phyloP scores from a whole-genome alignment of 1,140 invertebrate genomes.

The Zaprionus lachaisei region DNA sequence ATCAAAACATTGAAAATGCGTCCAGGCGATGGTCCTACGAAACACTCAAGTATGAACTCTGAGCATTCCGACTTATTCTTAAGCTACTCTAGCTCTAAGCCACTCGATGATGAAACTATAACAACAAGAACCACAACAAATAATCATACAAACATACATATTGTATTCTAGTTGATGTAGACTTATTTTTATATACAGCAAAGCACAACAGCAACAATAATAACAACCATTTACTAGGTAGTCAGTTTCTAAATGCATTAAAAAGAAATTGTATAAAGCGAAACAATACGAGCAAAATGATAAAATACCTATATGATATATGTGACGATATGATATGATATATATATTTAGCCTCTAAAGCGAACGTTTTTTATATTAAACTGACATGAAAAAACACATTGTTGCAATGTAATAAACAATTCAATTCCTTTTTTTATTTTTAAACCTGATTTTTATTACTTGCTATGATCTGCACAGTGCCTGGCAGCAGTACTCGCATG shows the following conservation, averaged over 20 bases:
- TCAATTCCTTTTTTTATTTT: conserved; percentile 71
- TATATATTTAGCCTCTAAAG: conserved; percentile 58
- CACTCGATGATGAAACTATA: not conserved
- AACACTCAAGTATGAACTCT: conserved; percentile 30
- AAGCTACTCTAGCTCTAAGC: conserved; percentile 55
- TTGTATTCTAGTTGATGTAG: conserved; percentile 21
- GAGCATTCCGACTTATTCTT: conserved; percentile 63
- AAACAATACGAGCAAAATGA: conserved; percentile 38
- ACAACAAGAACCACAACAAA: conserved; percentile 11
- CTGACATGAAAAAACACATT: conserved; percentile 30
- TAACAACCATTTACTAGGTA: conserved; percentile 26
- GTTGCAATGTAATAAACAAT: conserved; percentile 65
- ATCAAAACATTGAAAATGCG: conserved; percentile 8
- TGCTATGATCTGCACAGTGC: not conserved
- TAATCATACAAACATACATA: conserved; percentile 8
- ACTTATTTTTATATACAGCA: conserved; percentile 11
- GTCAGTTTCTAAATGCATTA: conserved; percentile 32
- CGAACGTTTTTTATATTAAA: conserved; percentile 55
- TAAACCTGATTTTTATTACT: conserved; percentile 39
- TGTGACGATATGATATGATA: conserved; percentile 52
- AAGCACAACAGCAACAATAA: conserved; percentile 32
- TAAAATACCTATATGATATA: conserved; percentile 47
- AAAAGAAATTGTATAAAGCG: conserved; percentile 32
- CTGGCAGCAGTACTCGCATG: not conserved
- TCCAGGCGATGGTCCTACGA: conserved; percentile 32